Evolutionary conservation across 2,797 vertebrate species (phyloP), one percentile per base, ranked within the genome.

Genomic region (Hoplostethus atlanticus): DNA sequence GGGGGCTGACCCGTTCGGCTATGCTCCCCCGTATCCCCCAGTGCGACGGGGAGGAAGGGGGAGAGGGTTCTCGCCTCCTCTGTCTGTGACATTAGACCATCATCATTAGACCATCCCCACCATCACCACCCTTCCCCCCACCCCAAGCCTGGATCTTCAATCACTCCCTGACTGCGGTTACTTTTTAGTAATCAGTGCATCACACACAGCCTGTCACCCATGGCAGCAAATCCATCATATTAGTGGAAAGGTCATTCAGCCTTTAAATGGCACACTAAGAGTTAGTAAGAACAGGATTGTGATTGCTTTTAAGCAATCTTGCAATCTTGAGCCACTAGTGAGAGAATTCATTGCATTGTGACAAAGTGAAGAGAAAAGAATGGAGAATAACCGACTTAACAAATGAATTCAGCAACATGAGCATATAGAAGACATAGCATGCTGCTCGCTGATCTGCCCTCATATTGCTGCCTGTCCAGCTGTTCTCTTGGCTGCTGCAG

Each of bases 1-100:
- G 98, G 98, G 98, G 98, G 5, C 83, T 99, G 92, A 99, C 98
- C 0, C 96, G 98, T n/a, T 99, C 98, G 2, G 97, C 98, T 36
- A 90, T 99, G 81, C 91, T 97, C 64, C 97, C 98, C 8, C 96
- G 96, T 15, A 99, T 99, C 57, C 98, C 98, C 30, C 95, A 95
- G 66, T 75, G 76, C 0, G 95, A 97, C 13, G 95, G 92, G 0
- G 96, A 95, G 42, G 83, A 94, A 0, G 93, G 91, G 17, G 93
- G 94, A 0, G 94, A 96, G 58, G 93, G 93, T 30, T 94, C 96
- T 8, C 96, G 96, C 0, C 83, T 97, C 80, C 96, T 99, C 71
- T 99, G 97, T 91, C 92, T 98, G 93, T 99, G 92, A 96, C 28
- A 30, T 56, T 0, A 9, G 40, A 64, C 54, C 56, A 31, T 46